These are phyloP conservation scores for Palythoa grandiflora DNA, from an alignment of 92 coral and sea anemone genomes.

Conservation along the genomic window DNA sequence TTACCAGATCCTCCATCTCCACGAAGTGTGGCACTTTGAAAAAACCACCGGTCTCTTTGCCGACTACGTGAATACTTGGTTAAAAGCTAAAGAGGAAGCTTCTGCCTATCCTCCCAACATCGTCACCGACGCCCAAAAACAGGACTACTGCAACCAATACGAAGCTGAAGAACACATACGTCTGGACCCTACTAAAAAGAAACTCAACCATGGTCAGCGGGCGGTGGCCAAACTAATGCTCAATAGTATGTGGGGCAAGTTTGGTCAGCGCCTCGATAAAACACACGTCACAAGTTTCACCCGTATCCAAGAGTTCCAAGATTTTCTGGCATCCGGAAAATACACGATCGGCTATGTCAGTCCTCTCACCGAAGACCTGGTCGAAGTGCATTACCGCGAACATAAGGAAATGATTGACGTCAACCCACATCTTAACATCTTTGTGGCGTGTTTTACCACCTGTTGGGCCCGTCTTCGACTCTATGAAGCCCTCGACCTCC, in stretches of 20 bases:
- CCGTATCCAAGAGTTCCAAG: neutral
- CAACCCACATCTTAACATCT: neutral
- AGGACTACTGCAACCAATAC: slow-evolving; percentile 1
- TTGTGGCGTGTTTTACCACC: slow-evolving; percentile 32
- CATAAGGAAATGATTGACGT: slow-evolving; percentile 10
- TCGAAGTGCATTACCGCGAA: slow-evolving; percentile 26
- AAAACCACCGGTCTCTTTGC: neutral
- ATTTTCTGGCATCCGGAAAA: neutral
- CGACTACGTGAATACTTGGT: slow-evolving; percentile 39
- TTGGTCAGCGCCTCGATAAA: slow-evolving; percentile 13
- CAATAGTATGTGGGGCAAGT: slow-evolving; percentile 48
- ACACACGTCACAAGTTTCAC: neutral
- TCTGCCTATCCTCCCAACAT: neutral
- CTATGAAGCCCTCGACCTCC: neutral
- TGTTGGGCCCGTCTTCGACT: slow-evolving; percentile 34
- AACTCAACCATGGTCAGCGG: slow-evolving; percentile 11
- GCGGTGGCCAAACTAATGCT: slow-evolving; percentile 54
- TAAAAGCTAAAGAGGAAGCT: slow-evolving; percentile 56
- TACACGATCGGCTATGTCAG: slow-evolving; percentile 7
- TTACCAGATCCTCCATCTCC: slow-evolving; percentile 21
- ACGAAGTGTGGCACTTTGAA: slow-evolving; percentile 47
- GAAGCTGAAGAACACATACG: neutral
- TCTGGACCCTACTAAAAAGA: neutral
- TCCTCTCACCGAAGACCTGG: slow-evolving; percentile 35
- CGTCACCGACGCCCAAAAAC: neutral